Evolutionary conservation across 53 echinoderm and acorn worm species (phyloP).

Genomic region (Hippasteria phrygiana): DNA sequence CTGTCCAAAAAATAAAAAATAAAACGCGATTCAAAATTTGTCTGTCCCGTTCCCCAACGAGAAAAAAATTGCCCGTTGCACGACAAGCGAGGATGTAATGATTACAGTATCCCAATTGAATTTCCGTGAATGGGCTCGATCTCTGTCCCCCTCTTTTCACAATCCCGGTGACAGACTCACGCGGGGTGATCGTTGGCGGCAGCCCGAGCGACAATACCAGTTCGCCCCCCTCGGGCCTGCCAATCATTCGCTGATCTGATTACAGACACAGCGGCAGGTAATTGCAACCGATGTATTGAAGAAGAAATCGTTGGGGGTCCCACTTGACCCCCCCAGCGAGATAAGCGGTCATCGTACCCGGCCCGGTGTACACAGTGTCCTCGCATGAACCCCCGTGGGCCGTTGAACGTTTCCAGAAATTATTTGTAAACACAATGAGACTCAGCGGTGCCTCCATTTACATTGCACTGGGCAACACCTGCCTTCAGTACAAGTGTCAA

Average conservation of each 20-base stretch:
- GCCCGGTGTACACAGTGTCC: neutral
- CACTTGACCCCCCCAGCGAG: conserved; percentile 38
- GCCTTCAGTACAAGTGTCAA: neutral
- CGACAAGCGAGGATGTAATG: neutral
- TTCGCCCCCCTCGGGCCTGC: neutral
- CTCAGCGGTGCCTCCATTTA: neutral
- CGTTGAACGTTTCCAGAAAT: neutral
- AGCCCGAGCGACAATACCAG: neutral
- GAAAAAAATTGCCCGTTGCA: neutral
- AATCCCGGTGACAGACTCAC: neutral
- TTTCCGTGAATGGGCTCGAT: conserved; percentile 8
- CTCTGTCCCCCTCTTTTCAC: neutral
- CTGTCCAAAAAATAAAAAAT: too few relatives aligned
- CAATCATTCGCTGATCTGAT: conserved; percentile 33
- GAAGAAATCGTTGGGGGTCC: neutral
- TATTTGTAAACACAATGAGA: conserved; percentile 28
- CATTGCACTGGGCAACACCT: neutral
- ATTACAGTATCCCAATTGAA: neutral
- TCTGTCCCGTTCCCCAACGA: too few relatives aligned
- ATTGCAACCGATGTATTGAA: neutral
- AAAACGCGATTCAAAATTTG: too few relatives aligned
- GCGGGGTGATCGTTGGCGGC: neutral
- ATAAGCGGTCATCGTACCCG: conserved; percentile 17
- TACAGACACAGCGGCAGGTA: neutral
- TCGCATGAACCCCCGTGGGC: neutral